A percentile compares a stretch with the other conserved stretches of the same genome.
phyloP scores from a whole-genome alignment of 2,888 invertebrate species.

The Rotaria macrura region DNA sequence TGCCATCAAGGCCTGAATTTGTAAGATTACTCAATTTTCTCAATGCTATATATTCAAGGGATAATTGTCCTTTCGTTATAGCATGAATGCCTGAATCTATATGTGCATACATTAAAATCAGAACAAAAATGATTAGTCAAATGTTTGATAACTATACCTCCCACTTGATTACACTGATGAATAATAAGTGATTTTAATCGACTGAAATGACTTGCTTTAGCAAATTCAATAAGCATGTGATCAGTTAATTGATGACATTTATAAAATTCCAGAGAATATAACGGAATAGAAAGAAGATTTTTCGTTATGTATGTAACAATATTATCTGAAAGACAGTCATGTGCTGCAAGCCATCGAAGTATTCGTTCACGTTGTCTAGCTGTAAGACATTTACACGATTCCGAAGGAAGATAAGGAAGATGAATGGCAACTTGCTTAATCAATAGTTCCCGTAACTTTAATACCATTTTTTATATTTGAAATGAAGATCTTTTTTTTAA shows the following conservation, averaged over 20 bases:
- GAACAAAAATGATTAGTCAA: too few species aligned
- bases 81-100: not conserved
- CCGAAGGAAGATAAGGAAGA: not conserved
- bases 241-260: conserved; percentile 14
- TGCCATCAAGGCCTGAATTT: not conserved
- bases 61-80: not conserved
- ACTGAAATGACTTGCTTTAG: not conserved
- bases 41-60: not conserved
- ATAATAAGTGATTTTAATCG: not conserved
- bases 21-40: not conserved
- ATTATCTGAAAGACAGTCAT: not conserved
- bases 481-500: too few species aligned
- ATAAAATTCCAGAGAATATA: not conserved
- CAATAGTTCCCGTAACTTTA: not conserved
- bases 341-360: not conserved
- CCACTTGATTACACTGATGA: not conserved
- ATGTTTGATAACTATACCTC: not conserved
- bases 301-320: not conserved
- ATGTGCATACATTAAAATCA: too few species aligned
- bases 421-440: not conserved
- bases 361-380: not conserved
- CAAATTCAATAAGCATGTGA: conserved; percentile 12
- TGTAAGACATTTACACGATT: not conserved
- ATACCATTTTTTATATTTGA: not conserved
- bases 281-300: not conserved